A percentile compares a stretch with the other conserved stretches of the same genome.
phyloP scores from a whole-genome alignment of 2,888 invertebrate genomes.

The Tetragonisca angustula region DNA sequence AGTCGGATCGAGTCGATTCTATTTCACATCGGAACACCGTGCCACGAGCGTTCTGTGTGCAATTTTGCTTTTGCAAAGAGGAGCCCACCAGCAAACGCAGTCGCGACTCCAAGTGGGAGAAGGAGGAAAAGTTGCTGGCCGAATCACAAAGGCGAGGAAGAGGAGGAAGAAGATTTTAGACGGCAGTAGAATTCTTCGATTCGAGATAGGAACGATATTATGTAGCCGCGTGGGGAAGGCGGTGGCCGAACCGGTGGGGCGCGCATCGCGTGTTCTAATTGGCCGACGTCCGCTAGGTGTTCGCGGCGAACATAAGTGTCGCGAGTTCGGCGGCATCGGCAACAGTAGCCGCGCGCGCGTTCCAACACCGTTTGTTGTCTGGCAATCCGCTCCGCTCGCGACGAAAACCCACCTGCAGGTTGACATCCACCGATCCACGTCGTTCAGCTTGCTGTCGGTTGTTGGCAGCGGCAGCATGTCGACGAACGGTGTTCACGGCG shows the following conservation, averaged over 20 bases:
- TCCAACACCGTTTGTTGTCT: neutral
- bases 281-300: conserved; percentile 74
- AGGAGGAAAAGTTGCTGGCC: too few species aligned
- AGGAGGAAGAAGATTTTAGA: neutral
- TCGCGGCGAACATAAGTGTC: conserved; percentile 74
- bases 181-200: conserved; percentile 24
- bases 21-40: too few species aligned
- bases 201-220: conserved; percentile 25
- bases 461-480: conserved; percentile 59
- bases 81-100: too few species aligned
- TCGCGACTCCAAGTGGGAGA: too few species aligned
- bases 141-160: neutral
- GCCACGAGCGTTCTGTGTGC: too few species aligned
- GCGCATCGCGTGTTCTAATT: conserved; percentile 67
- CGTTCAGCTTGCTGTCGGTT: too few species aligned
- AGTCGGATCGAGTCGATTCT: too few species aligned
- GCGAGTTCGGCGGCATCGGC: conserved; percentile 69
- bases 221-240: conserved; percentile 16
- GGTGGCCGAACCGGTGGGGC: conserved; percentile 47
- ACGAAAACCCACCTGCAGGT: too few species aligned
- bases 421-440: too few species aligned
- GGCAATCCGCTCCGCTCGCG: too few species aligned
- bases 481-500: conserved; percentile 73
- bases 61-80: too few species aligned
- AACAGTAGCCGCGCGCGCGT: conserved; percentile 73